Evolutionary conservation across 2,797 vertebrate species (phyloP).

Genomic region (Sciurus carolinensis): DNA sequence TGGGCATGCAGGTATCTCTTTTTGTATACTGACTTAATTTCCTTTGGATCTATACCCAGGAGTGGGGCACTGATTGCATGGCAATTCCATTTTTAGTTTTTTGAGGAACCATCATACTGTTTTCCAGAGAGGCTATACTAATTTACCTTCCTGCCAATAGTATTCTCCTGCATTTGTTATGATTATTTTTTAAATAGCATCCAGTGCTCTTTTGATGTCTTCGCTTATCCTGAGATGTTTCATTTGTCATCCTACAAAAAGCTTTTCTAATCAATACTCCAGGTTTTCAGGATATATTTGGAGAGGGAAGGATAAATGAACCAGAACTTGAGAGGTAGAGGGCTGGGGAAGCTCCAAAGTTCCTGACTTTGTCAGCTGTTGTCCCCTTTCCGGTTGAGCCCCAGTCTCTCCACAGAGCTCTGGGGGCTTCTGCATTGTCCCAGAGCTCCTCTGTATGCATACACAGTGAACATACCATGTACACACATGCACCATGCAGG

Average conservation of each 20-base stretch:
- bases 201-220: neutral
- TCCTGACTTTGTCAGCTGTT: neutral
- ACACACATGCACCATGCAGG: too few species aligned
- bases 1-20: neutral
- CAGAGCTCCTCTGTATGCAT: neutral
- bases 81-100: neutral
- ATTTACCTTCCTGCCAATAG: neutral
- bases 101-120: neutral
- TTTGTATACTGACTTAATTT: neutral
- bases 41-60: neutral
- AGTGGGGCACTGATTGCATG: neutral
- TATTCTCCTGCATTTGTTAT: neutral
- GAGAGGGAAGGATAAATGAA: neutral
- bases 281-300: neutral
- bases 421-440: neutral
- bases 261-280: neutral
- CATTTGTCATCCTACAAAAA: slow-evolving; percentile 18
- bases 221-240: slow-evolving; percentile 11
- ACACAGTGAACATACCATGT: neutral
- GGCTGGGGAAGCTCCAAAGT: neutral
- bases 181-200: neutral
- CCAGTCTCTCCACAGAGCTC: neutral
- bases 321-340: neutral
- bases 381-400: neutral
- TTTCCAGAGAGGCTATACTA: neutral